phyloP scores from a whole-genome alignment of 2,888 invertebrate species.

The Tenodera sinensis region DNA sequence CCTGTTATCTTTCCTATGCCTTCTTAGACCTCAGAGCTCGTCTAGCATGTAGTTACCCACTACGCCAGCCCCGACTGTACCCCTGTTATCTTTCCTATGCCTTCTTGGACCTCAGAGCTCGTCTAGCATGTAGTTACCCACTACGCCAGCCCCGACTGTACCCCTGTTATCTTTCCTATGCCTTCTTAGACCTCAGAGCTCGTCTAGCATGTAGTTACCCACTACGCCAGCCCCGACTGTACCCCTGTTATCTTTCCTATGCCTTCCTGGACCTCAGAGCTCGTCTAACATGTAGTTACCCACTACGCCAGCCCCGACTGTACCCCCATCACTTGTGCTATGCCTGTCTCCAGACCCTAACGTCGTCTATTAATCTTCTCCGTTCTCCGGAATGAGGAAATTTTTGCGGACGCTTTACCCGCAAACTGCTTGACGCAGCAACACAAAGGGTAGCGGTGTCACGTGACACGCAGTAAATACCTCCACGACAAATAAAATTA shows the following conservation, averaged over 20 bases:
- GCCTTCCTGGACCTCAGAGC: neutral
- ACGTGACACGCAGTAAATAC: conserved; percentile 13
- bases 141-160: neutral
- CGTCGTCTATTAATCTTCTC: conserved; percentile 18
- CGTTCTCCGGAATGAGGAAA: conserved; percentile 20
- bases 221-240: neutral
- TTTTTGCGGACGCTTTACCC: conserved; percentile 20
- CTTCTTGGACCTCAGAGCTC: too few relatives aligned
- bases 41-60: neutral
- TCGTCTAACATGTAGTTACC: neutral
- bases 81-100: too few relatives aligned
- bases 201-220: neutral
- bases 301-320: neutral
- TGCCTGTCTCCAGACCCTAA: neutral
- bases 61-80: neutral
- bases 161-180: neutral
- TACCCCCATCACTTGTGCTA: conserved; percentile 17
- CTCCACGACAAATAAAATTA: conserved; percentile 25
- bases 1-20: too few relatives aligned
- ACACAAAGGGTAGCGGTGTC: conserved; percentile 1
- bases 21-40: too few relatives aligned
- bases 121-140: neutral
- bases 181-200: neutral
- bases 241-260: neutral
- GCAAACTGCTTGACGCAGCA: conserved; percentile 12